Evolutionary conservation across 1,140 invertebrate species (phyloP).

Genomic region (Watersipora subatra): DNA sequence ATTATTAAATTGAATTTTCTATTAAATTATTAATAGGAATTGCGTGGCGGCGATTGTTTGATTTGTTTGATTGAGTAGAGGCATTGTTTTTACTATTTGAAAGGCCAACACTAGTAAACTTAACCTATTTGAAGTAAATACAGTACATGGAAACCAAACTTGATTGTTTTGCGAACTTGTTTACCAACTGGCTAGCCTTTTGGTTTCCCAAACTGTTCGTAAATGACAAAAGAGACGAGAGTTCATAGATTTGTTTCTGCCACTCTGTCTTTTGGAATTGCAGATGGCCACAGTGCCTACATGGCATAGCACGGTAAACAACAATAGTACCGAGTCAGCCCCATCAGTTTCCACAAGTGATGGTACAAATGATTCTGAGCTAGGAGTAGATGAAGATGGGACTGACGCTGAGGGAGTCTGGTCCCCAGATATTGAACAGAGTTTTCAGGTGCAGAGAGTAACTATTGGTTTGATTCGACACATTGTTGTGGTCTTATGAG

Average conservation of each 20-base stretch:
- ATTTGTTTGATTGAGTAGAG: no score
- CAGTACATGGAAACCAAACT: no score
- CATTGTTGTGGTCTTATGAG: no score
- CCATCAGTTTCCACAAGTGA: neutral
- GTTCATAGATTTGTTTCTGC: neutral
- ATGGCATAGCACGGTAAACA: neutral
- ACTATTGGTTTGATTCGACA: no score
- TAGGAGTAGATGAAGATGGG: conserved; percentile 21
- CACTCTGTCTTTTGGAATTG: neutral
- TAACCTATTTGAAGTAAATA: neutral
- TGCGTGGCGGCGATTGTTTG: no score
- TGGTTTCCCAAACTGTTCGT: no score
- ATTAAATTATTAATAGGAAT: no score
- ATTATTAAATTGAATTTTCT: no score
- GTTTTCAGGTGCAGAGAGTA: conserved; percentile 83
- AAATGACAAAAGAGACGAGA: neutral
- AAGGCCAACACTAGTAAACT: neutral
- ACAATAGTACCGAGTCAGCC: neutral
- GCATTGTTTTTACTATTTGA: neutral
- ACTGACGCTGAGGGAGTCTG: conserved; percentile 94
- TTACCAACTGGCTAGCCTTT: no score
- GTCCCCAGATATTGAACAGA: conserved; percentile 99
- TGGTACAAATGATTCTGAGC: conserved; percentile 5
- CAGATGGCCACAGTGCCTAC: neutral
- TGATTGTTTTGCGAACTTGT: no score